These are phyloP conservation scores for Podotricha telesiphe DNA, from an alignment of 2,888 invertebrate species.

Conservation along the genomic window DNA sequence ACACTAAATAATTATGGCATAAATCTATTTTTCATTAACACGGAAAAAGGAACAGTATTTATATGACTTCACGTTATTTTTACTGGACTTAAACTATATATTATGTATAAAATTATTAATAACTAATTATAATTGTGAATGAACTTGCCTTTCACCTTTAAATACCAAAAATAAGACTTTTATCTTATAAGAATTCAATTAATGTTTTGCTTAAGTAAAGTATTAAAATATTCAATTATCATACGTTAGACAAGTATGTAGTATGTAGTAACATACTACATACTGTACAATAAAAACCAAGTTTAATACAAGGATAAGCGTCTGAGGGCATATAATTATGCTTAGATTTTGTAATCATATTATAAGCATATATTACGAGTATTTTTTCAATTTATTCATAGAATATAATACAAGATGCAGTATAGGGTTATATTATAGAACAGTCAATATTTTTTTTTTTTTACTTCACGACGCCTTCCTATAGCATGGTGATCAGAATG, in stretches of 20 bases:
- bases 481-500: too few species aligned
- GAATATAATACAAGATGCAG: background rate
- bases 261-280: background rate
- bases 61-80: too few species aligned
- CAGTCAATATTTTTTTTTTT: background rate
- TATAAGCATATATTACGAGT: background rate
- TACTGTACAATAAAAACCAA: slow-evolving; percentile 1
- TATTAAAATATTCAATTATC: background rate
- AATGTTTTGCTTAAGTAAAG: background rate
- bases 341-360: slow-evolving; percentile 13
- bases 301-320: slow-evolving; percentile 5
- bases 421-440: background rate
- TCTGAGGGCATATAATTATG: slow-evolving; percentile 3
- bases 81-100: too few species aligned
- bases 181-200: too few species aligned
- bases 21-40: too few species aligned
- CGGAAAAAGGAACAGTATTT: too few species aligned
- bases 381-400: background rate
- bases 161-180: too few species aligned
- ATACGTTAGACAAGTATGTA: slow-evolving; percentile 1
- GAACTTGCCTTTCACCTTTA: too few species aligned
- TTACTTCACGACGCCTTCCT: too few species aligned
- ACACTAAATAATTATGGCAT: too few species aligned
- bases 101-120: too few species aligned
- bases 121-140: too few species aligned